Conservation (phyloP, 2,113 vertebrate species). For the Pithys albifrons region DNA sequence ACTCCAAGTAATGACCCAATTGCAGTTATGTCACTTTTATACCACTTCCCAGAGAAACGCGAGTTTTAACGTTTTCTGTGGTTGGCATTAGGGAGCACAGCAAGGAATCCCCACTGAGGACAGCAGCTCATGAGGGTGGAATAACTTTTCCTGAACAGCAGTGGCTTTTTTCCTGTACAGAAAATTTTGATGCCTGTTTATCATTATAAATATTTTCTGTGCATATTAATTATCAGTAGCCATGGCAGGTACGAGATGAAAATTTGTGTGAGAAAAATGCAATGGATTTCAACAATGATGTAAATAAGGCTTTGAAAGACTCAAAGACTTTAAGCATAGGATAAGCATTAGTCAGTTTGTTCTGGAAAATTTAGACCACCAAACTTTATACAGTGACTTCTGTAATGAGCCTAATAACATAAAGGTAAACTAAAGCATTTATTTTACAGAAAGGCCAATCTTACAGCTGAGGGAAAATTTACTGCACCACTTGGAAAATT, state of each 20-base stretch:
- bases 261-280: background rate
- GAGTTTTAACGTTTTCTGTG: background rate
- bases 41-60: background rate
- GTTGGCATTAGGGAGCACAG: background rate
- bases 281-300: background rate
- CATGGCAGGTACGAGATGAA: background rate
- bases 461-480: slow-evolving; percentile 35
- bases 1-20: background rate
- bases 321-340: background rate
- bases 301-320: background rate
- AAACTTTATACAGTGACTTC: background rate
- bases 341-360: background rate
- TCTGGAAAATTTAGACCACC: slow-evolving; percentile 7
- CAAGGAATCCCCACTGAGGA: background rate
- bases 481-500: slow-evolving; percentile 39
- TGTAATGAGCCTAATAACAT: slow-evolving; percentile 15
- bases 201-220: background rate
- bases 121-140: background rate
- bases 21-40: background rate
- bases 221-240: background rate
- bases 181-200: background rate
- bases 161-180: background rate
- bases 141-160: background rate
- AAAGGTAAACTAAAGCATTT: slow-evolving; percentile 13
- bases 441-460: background rate